Evolutionary conservation across 2,888 invertebrate genomes (phyloP), one percentile per base, ranked within the genome.

Genomic region (Pasiphila rectangulata): DNA sequence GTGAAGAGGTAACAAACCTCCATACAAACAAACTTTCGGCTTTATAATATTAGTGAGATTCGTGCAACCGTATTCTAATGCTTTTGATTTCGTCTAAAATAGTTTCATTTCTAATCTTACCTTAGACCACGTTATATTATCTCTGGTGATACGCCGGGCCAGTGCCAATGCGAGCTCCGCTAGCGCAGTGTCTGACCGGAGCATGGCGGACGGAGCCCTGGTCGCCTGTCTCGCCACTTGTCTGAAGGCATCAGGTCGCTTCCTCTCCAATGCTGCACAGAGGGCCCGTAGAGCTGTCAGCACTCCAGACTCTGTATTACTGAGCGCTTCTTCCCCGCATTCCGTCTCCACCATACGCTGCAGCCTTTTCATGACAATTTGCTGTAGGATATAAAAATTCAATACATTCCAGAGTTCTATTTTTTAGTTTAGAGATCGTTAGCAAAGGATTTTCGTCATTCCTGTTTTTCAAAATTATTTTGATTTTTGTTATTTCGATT

Each of bases 81-180:
- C n/a, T n/a, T n/a, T n/a, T n/a, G n/a, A n/a, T n/a, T n/a, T n/a
- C n/a, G n/a, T n/a, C n/a, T n/a, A n/a, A n/a, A n/a, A n/a, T n/a
- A n/a, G n/a, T n/a, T n/a, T n/a, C n/a, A n/a, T n/a, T n/a, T n/a
- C n/a, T n/a, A 7, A 10, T 6, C 37, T 56, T 61, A 95, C 92
- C 85, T 95, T 95, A 44, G 94, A 93, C 95, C 95, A 95, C 0
- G 93, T 94, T 50, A 94, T 93, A 61, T 94, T 94, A 21, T 90
- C 83, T 44, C 93, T 91, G 56, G 94, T 92, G 37, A 95, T 87
- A 47, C 94, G 92, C 16, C 93, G 89, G 0, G 94, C 94, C 5
- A 95, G 91, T 6, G 94, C 92, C 23, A 93, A 90, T 24, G 94
- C 80, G 17, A 94, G 83, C 51, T 91, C 90, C 3, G 90, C 86